These are phyloP conservation scores for Ctenopoma multispine DNA, from an alignment of 2,797 vertebrate genomes.

Conservation along the genomic window DNA sequence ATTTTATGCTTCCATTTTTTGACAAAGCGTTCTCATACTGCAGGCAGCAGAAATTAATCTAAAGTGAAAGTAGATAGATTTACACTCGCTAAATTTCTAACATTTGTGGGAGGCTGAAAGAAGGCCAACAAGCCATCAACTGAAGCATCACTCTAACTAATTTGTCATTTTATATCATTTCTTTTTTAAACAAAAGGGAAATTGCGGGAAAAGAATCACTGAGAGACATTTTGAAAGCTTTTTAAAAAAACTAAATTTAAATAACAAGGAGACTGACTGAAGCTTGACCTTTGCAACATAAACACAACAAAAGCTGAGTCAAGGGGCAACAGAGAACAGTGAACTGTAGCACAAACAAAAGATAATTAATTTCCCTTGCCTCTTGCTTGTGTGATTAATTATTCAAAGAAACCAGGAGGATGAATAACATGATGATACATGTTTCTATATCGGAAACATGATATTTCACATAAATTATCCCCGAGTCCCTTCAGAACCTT, in stretches of 20 bases:
- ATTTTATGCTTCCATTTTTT: constrained; percentile 13
- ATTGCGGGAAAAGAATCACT: background rate
- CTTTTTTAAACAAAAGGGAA: background rate
- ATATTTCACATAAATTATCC: constrained; percentile 2
- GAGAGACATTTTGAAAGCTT: background rate
- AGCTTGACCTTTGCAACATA: constrained; percentile 8
- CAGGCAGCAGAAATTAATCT: constrained; percentile 24
- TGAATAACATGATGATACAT: constrained; percentile 36
- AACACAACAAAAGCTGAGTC: constrained; percentile 36
- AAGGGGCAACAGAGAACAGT: background rate
- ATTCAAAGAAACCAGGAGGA: constrained; percentile 57
- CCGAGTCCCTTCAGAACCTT: background rate
- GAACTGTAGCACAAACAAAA: constrained; percentile 35
- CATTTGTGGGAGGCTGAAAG: constrained; percentile 1
- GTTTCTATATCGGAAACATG: constrained; percentile 11
- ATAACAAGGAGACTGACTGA: background rate
- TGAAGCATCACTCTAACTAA: background rate
- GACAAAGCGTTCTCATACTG: background rate
- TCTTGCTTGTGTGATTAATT: constrained; percentile 47
- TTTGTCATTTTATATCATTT: background rate
- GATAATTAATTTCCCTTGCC: constrained; percentile 46
- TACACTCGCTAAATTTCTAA: background rate
- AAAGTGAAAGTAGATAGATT: constrained; percentile 15
- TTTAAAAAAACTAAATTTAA: background rate
- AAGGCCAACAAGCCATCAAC: background rate